Base-by-base conservation (phyloP, 2,113 vertebrate genomes). In the Isurus oxyrinchus region DNA sequence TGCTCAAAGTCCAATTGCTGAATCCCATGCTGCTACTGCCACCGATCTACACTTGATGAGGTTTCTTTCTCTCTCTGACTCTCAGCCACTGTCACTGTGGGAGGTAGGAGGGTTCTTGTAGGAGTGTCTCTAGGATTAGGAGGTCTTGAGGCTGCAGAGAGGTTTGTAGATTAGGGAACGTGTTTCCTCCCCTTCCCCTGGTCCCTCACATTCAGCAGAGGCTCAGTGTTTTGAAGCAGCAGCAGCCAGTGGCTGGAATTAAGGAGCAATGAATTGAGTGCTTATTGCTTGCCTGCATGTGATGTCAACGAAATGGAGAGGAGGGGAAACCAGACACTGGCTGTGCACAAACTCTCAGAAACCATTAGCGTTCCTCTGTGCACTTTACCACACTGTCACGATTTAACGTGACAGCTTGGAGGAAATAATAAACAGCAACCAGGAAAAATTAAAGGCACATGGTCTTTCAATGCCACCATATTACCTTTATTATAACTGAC, bases 261-360 rank as follows among this genome's bases (percentile, higher is more conserved):
- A 95, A 35, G 25, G 53, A 44, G 94, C 11, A 95, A 76, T 53
- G 67, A 16, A 69, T 44, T 23, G 23, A 69, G 63, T 13, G 61
- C 88, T 91, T 63, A 40, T 61, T 95, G 94, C 61, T 23, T 53
- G 63, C 11, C 94, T 72, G 35, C 66, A 13, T 5, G 94, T 95
- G 94, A 95, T 95, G 94, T 95, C 94, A 95, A 76, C 21, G 66
- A 55, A 35, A 72, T 95, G 49, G 67, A 95, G 63, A 95, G 94
- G 67, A 55, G 94, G 66, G 66, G 94, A 95, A 72, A 95, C 25
- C 25, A 76, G 94, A 72, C 23, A 55, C 67, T 95, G 94, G 1
- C 88, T 91, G 81, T 44, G 19, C 90, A 1, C 35, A 40, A 40
- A 94, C 57, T 19, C 35, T 63, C 35, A 19, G 90, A 63, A 63